Evolutionary conservation across 2,888 invertebrate genomes (phyloP), one percentile per base, ranked within the genome.

Genomic region (Brachycybe producta): DNA sequence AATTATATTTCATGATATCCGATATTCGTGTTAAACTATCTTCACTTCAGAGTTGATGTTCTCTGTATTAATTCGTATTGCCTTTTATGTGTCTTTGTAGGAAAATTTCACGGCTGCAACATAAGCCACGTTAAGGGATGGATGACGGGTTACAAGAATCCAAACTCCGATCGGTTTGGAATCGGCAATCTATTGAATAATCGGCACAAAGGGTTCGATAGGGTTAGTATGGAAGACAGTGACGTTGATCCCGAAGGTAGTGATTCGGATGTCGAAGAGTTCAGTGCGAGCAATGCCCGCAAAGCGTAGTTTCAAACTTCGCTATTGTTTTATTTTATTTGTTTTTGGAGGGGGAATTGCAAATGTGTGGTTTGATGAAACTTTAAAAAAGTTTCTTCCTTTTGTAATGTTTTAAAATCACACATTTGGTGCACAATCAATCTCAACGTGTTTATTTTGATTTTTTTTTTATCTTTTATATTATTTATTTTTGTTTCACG

Each of bases 191-290:
- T 66, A 54, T 57, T 65, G 28, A 36, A 36, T 17, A 52, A 54
- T 39, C 55, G 57, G 15, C 64, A 65, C 56, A 61, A 62, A 56
- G 65, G 66, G 27, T 65, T 67, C 56, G 62, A 64, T 52, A 57
- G 60, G 32, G 55, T 65, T 39, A 64, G 62, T 52, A 62, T 62
- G 15, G 65, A 65, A 49, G 66, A 65, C 44, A 62, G 63, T 51
- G 65, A 65, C 46, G 61, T 60, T 44, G 65, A 66, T 51, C 54
- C 61, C 34, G 65, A 65, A 30, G 55, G 61, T 24, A 62, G 64
- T 43, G 64, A 63, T 42, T 62, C 62, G 1, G 66, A 65, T 50
- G 60, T 64, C 8, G 65, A 65, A 52, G 65, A 67, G 54, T 65
- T 58, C 35, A 60, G 60, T 15, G 52, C 57, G n/a, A 57, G 55